Percentiles rank a stretch among this genome's conserved stretches.
These are phyloP conservation scores for Indicator maculatus DNA, from an alignment of 2,113 vertebrate species.

Conservation along the genomic window DNA sequence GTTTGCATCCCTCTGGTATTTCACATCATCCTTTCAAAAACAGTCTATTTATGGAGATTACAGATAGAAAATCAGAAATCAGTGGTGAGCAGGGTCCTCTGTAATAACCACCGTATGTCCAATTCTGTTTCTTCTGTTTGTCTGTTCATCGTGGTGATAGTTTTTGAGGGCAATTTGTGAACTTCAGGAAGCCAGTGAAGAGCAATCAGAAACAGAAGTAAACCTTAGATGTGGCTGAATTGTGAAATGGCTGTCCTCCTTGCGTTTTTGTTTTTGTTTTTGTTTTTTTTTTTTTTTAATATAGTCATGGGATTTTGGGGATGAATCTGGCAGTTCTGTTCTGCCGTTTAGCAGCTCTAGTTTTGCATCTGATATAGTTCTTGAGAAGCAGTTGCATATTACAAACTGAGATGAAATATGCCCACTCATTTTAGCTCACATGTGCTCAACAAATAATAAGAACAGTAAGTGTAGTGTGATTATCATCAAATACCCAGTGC, in stretches of 20 bases:
- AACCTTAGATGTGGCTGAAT: not conserved
- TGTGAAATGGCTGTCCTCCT: not conserved
- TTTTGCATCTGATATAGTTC: not conserved
- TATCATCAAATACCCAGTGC: not conserved
- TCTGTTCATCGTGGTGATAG: not conserved
- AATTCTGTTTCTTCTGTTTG: not conserved
- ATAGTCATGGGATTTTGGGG: not conserved
- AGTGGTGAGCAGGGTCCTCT: not conserved
- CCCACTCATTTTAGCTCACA: not conserved
- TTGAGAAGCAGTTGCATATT: not conserved
- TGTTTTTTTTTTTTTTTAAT: not conserved
- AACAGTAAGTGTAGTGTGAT: not conserved
- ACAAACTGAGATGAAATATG: not conserved
- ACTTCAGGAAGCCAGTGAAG: not conserved
- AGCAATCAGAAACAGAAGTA: not conserved
- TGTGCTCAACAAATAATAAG: not conserved
- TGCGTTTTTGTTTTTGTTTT: not conserved
- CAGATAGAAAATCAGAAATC: not conserved
- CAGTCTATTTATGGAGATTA: not conserved
- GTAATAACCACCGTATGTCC: not conserved
- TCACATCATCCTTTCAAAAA: not conserved
- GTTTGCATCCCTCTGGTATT: not conserved
- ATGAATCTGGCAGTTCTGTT: not conserved
- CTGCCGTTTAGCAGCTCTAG: not conserved
- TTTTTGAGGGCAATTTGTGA: not conserved